Evolutionary conservation across 53 echinoderm and acorn worm genomes (phyloP).

Genomic region (Glandiceps talaboti): DNA sequence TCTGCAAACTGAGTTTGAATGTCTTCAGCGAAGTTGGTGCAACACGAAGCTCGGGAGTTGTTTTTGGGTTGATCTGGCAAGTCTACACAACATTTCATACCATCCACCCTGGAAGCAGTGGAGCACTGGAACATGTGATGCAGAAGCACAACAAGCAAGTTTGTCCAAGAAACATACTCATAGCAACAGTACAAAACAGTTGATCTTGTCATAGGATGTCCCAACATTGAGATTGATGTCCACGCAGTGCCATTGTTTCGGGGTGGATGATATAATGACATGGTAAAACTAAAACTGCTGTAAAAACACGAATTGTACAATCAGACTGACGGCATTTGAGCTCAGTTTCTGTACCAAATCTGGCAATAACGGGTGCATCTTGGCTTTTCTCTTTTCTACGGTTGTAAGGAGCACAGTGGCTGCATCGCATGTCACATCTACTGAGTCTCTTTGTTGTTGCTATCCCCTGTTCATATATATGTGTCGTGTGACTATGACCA

Average conservation of each 20-base stretch:
- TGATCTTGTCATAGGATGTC: no score
- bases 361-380: background rate
- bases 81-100: background rate
- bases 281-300: no score
- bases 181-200: no score
- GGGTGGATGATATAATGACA: background rate
- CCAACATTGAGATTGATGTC: no score
- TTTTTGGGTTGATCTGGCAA: no score
- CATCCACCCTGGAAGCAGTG: slow-evolving; percentile 1
- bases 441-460: background rate
- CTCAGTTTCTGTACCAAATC: background rate
- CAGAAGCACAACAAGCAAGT: no score
- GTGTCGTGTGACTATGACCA: background rate
- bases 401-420: background rate
- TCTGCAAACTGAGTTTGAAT: background rate
- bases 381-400: background rate
- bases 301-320: no score
- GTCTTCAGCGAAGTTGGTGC: background rate
- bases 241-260: background rate
- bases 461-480: background rate
- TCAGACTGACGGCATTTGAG: background rate
- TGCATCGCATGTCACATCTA: background rate
- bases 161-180: no score
- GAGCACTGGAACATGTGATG: no score
- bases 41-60: background rate